These are phyloP conservation scores for Oncopodura yosiiana DNA, from an alignment of 1,140 invertebrate species.

Conservation along the genomic window DNA sequence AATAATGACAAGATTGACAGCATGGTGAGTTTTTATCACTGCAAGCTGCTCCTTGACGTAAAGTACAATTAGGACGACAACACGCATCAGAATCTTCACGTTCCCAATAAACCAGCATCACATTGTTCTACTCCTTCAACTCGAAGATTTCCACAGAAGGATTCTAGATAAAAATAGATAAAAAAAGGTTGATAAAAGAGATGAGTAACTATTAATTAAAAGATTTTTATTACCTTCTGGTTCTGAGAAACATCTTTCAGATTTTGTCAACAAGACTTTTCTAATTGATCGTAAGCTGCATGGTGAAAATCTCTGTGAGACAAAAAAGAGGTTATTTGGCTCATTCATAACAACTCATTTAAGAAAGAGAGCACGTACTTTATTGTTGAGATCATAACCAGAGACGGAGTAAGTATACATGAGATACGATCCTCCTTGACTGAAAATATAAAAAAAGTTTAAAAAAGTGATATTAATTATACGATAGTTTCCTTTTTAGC, in stretches of 20 bases:
- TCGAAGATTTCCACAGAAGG: slow-evolving; percentile 84
- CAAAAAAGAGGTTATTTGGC: slow-evolving; percentile 34
- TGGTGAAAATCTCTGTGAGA: slow-evolving; percentile 76
- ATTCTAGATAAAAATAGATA: no score
- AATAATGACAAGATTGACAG: slow-evolving; percentile 80
- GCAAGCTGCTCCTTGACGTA: slow-evolving; percentile 74
- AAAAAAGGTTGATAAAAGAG: no score
- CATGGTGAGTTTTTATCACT: slow-evolving; percentile 92
- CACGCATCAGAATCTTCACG: slow-evolving; percentile 83
- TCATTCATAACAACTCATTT: not conserved
- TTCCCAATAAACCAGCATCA: slow-evolving; percentile 81
- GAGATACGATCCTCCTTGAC: slow-evolving; percentile 86
- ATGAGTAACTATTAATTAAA: no score
- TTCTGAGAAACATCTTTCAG: slow-evolving; percentile 81
- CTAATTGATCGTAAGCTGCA: slow-evolving; percentile 85
- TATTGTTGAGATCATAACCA: slow-evolving; percentile 93
- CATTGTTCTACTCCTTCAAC: slow-evolving; percentile 92
- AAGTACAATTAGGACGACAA: slow-evolving; percentile 84
- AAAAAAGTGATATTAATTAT: no score
- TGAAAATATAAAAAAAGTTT: not conserved
- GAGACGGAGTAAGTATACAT: slow-evolving; percentile 98
- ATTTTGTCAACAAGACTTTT: slow-evolving; percentile 84
- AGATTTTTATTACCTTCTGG: no score
- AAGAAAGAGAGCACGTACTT: slow-evolving; percentile 49
- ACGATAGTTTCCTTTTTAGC: no score